Evolutionary conservation across 2,888 invertebrate species (phyloP).

Genomic region (Drosophila picticornis): DNA sequence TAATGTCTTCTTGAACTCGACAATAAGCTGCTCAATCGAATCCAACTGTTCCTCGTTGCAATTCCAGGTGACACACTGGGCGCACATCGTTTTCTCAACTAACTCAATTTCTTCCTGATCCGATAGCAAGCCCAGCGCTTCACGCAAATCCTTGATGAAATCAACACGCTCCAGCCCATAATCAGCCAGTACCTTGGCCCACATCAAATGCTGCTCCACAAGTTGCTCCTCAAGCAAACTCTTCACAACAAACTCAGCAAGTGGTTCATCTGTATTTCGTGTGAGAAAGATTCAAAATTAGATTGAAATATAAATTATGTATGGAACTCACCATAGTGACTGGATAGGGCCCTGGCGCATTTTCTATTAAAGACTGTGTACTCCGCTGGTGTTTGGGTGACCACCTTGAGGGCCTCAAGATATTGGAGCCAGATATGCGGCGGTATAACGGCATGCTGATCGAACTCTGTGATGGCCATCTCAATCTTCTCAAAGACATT

Average conservation of each 20-base stretch:
- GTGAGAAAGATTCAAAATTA: not conserved
- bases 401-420: slow-evolving; percentile 29
- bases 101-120: slow-evolving; percentile 3
- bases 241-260: slow-evolving; percentile 45
- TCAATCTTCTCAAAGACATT: slow-evolving; percentile 48
- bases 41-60: slow-evolving; percentile 13
- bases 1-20: slow-evolving; percentile 33
- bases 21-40: slow-evolving; percentile 9
- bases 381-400: slow-evolving; percentile 55
- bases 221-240: slow-evolving; percentile 29
- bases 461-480: slow-evolving; percentile 27
- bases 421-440: slow-evolving; percentile 56
- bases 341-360: slow-evolving; percentile 40
- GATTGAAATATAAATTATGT: not conserved
- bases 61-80: slow-evolving; percentile 40
- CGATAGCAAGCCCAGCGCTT: fast-evolving
- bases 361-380: slow-evolving; percentile 17
- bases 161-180: slow-evolving; percentile 54
- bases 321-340: slow-evolving; percentile 50
- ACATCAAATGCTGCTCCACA: slow-evolving; percentile 22
- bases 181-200: slow-evolving; percentile 53
- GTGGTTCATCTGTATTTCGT: slow-evolving; percentile 31
- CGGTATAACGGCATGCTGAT: slow-evolving; percentile 34
- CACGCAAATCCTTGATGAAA: slow-evolving; percentile 20
- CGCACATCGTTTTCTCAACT: slow-evolving; percentile 25